Evolutionary conservation across 2,113 vertebrate species (phyloP).

Genomic region (Castor canadensis): DNA sequence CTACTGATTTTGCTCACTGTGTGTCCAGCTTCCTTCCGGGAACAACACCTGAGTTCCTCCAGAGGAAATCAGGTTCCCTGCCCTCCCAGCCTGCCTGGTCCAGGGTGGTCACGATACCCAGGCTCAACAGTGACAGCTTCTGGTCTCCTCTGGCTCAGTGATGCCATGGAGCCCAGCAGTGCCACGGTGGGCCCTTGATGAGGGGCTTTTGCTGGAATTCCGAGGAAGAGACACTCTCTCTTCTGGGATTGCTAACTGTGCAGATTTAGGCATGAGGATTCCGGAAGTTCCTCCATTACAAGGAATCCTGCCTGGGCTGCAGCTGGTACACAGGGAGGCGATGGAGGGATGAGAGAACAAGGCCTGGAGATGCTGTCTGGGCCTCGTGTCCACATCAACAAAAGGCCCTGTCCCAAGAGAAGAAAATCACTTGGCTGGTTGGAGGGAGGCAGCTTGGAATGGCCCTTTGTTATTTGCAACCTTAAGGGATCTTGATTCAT

Average conservation of each 20-base stretch:
- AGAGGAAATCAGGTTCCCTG: neutral
- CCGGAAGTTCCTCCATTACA: neutral
- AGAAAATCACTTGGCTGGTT: rapidly evolving
- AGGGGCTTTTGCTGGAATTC: neutral
- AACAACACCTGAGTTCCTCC: neutral
- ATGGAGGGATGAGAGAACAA: neutral
- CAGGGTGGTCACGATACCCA: rapidly evolving
- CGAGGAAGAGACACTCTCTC: neutral
- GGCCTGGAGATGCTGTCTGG: neutral
- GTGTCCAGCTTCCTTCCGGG: neutral
- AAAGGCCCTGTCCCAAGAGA: neutral
- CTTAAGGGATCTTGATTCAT: neutral
- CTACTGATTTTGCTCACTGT: no score
- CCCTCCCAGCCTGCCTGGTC: neutral
- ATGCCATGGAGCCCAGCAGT: no score
- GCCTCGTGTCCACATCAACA: no score
- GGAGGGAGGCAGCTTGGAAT: no score
- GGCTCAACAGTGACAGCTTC: neutral
- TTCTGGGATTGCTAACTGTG: neutral
- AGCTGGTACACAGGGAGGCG: neutral
- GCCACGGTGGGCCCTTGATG: neutral
- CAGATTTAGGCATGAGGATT: neutral
- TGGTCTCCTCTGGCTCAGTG: neutral
- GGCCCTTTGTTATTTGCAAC: neutral
- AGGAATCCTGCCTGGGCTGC: neutral